Conservation (phyloP, 1,140 invertebrate species). For the Heliconius congener region DNA sequence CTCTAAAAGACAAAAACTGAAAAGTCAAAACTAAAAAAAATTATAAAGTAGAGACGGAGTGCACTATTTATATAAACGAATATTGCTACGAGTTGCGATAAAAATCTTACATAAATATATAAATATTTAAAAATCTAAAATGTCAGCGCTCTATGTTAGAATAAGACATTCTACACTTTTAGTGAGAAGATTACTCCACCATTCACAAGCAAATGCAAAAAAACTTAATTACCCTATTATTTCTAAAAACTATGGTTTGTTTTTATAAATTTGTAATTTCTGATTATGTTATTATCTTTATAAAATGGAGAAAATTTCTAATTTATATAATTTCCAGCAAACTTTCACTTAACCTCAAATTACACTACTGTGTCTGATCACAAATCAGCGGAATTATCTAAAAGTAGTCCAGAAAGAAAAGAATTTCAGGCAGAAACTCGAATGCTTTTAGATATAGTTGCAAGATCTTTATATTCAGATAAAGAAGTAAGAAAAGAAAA, state of each 20-base stretch:
- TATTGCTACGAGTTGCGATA: neutral
- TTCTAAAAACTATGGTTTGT: constrained; percentile 43
- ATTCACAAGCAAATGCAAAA: constrained; percentile 49
- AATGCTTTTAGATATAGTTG: constrained; percentile 98
- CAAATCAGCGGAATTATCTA: constrained; percentile 78
- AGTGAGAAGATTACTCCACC: constrained; percentile 51
- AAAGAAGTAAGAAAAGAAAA: constrained; percentile 88
- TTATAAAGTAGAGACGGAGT: too few species aligned
- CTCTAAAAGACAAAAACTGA: neutral
- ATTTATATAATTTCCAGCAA: constrained; percentile 26
- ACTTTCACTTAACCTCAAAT: constrained; percentile 26
- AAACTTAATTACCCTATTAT: constrained; percentile 44
- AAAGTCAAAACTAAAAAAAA: neutral
- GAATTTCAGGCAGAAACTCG: constrained; percentile 98
- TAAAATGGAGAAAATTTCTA: neutral
- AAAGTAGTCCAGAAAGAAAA: constrained; percentile 83
- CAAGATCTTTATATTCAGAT: constrained; percentile 97
- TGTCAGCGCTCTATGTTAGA: constrained; percentile 60
- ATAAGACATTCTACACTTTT: constrained; percentile 45
- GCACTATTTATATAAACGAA: neutral
- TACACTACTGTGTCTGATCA: constrained; percentile 63
- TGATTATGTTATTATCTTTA: neutral
- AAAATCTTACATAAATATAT: neutral
- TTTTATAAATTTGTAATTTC: neutral
- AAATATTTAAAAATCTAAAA: constrained; percentile 24